Evolutionary conservation across 1,140 invertebrate species (phyloP).

Genomic region (Drosophila parabipectinata): DNA sequence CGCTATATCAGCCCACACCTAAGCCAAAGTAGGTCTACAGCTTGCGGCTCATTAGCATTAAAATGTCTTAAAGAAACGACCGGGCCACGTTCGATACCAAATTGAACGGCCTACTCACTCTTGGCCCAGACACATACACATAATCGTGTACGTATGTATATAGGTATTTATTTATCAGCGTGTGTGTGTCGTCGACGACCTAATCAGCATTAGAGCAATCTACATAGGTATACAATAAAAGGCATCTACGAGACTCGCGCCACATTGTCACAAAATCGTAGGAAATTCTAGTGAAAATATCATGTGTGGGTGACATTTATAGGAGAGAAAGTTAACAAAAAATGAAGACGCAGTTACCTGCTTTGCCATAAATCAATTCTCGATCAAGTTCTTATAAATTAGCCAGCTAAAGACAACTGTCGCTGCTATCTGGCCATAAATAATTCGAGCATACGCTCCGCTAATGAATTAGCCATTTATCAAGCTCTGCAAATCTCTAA

Average conservation of each 20-base stretch:
- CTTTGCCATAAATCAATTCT: slow-evolving; percentile 25
- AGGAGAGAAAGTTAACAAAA: slow-evolving; percentile 26
- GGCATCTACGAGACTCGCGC: slow-evolving; percentile 46
- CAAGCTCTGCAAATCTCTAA: slow-evolving; percentile 41
- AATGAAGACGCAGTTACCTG: slow-evolving; percentile 2
- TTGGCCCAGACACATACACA: neutral
- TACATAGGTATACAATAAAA: slow-evolving; percentile 75
- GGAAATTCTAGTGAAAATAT: slow-evolving; percentile 7
- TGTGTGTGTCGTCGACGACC: slow-evolving; percentile 45
- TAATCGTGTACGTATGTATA: neutral
- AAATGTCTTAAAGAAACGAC: slow-evolving; percentile 80
- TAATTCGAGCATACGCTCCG: slow-evolving; percentile 12
- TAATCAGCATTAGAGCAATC: slow-evolving; percentile 80
- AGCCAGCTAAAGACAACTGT: slow-evolving; percentile 36
- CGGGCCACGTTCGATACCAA: slow-evolving; percentile 78
- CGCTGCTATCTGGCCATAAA: slow-evolving; percentile 18
- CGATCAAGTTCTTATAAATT: slow-evolving; percentile 28
- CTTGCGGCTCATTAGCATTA: slow-evolving; percentile 82
- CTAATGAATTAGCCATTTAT: slow-evolving; percentile 61
- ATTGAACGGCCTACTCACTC: slow-evolving; percentile 72
- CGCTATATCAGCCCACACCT: slow-evolving; percentile 67
- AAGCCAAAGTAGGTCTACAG: slow-evolving; percentile 70
- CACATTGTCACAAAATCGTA: slow-evolving; percentile 42
- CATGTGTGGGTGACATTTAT: slow-evolving; percentile 20
- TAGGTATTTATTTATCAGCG: slow-evolving; percentile 1